Percentiles rank a stretch among this genome's conserved stretches.
Conservation (phyloP, 2,113 vertebrate species). For the Brachionichthys hirsutus region DNA sequence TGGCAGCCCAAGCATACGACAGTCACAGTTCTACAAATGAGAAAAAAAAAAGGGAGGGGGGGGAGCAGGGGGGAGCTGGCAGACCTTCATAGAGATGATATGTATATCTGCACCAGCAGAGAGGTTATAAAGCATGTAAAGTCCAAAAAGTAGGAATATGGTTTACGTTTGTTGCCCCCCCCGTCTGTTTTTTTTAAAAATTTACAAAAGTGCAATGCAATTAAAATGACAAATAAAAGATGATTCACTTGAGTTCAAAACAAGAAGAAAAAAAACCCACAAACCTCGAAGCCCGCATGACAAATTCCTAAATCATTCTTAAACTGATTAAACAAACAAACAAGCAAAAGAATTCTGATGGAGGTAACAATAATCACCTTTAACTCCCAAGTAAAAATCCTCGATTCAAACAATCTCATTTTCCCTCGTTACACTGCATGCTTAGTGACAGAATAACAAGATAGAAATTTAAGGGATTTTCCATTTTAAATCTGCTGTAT, state of each 20-base stretch:
- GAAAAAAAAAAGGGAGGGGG: neutral
- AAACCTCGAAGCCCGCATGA: neutral
- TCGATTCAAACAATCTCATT: too few relatives aligned
- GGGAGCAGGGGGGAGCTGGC: neutral
- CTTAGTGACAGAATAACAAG: neutral
- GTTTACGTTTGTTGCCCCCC: neutral
- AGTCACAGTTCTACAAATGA: neutral
- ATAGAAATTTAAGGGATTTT: neutral
- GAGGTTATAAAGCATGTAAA: neutral
- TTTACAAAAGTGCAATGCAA: too few relatives aligned
- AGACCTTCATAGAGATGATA: neutral
- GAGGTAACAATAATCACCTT: too few relatives aligned
- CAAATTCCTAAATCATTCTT: too few relatives aligned
- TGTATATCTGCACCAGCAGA: neutral
- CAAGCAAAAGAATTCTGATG: too few relatives aligned
- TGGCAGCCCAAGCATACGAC: constrained; percentile 3
- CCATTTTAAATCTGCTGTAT: neutral
- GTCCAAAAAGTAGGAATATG: neutral
- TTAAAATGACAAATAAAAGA: too few relatives aligned
- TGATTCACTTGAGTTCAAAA: too few relatives aligned
- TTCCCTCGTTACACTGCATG: neutral
- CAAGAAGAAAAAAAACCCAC: too few relatives aligned
- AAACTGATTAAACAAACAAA: too few relatives aligned
- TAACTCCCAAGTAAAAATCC: too few relatives aligned
- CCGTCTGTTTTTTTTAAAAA: too few relatives aligned